These are phyloP conservation scores for Lateolabrax maculatus DNA, from an alignment of 2,797 vertebrate genomes.

Conservation along the genomic window DNA sequence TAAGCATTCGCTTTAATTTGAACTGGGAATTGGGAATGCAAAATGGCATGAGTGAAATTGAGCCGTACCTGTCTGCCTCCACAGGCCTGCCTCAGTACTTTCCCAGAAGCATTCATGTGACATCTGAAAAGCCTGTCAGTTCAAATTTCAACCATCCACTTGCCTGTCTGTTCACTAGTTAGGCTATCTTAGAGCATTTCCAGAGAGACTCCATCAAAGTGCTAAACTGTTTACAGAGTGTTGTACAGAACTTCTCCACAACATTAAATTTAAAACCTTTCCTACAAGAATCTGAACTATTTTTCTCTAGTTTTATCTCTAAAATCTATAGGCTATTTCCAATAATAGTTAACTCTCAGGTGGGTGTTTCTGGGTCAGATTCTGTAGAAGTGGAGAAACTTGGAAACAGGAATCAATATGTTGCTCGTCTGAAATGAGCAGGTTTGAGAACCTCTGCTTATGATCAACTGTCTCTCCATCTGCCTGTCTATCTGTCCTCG, in stretches of 20 bases:
- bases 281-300: neutral
- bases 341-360: slow-evolving; percentile 24
- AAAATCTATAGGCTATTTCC: slow-evolving; percentile 22
- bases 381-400: slow-evolving; percentile 47
- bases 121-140: slow-evolving; percentile 63
- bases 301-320: slow-evolving; percentile 20
- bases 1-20: slow-evolving; percentile 56
- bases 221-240: slow-evolving; percentile 46
- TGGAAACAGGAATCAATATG: slow-evolving; percentile 60
- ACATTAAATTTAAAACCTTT: slow-evolving; percentile 1
- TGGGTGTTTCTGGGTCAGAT: slow-evolving; percentile 55
- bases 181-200: slow-evolving; percentile 12
- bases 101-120: slow-evolving; percentile 49
- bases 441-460: slow-evolving; percentile 69
- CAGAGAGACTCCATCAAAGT: slow-evolving; percentile 34
- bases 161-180: slow-evolving; percentile 26
- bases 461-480: slow-evolving; percentile 64
- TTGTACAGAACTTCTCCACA: slow-evolving; percentile 15
- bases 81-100: slow-evolving; percentile 39
- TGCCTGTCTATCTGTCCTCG: slow-evolving; percentile 64
- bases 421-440: slow-evolving; percentile 46
- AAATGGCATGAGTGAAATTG: slow-evolving; percentile 56
- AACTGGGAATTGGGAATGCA: slow-evolving; percentile 62
- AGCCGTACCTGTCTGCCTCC: slow-evolving; percentile 51
- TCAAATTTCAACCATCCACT: slow-evolving; percentile 42